A percentile compares a stretch with the other conserved stretches of the same genome.
Conservation (phyloP, 2,113 vertebrate species). For the Ahaetulla prasina region DNA sequence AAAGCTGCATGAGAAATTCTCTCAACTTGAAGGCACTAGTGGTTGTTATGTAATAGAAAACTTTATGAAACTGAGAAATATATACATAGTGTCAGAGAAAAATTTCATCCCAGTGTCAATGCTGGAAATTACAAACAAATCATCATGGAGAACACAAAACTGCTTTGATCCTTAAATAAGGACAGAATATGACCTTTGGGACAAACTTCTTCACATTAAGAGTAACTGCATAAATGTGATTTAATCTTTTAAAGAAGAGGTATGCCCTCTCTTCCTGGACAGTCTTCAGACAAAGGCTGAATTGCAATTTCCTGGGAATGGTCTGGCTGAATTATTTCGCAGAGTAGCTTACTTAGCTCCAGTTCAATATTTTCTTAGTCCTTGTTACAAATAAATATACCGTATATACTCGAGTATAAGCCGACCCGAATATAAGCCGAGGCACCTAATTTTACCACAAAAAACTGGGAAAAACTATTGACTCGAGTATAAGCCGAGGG, state of each 20-base stretch:
- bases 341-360: too few relatives aligned
- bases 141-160: background rate
- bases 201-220: background rate
- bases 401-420: too few relatives aligned
- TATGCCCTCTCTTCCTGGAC: background rate
- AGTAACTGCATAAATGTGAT: background rate
- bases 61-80: background rate
- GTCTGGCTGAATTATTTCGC: background rate
- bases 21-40: background rate
- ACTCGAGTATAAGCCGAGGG: too few relatives aligned
- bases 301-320: background rate
- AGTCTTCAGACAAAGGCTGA: background rate
- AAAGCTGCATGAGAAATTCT: background rate
- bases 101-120: background rate
- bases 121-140: background rate
- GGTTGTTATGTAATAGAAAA: background rate
- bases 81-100: background rate
- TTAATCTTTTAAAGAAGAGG: background rate
- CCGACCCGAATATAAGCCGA: too few relatives aligned
- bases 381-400: too few relatives aligned
- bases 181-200: background rate
- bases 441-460: too few relatives aligned
- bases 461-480: too few relatives aligned
- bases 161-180: background rate
- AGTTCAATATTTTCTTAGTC: too few relatives aligned